These are phyloP conservation scores for Menidia beryllina DNA, from an alignment of 2,113 vertebrate species.

Conservation along the genomic window DNA sequence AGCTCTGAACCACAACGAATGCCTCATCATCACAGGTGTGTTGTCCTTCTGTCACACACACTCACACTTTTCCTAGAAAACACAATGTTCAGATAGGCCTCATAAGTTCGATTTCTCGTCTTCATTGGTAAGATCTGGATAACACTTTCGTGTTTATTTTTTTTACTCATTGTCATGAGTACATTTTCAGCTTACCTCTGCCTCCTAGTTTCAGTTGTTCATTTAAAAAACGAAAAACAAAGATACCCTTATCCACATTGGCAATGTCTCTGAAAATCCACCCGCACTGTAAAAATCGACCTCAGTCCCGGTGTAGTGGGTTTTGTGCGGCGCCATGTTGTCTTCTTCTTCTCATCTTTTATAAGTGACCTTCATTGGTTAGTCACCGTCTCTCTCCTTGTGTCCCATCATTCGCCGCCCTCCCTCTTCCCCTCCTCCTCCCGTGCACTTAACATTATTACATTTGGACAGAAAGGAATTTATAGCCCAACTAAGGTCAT, in stretches of 20 bases:
- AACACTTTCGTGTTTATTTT: too few species aligned
- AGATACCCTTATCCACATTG: background rate
- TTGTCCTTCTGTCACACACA: too few species aligned
- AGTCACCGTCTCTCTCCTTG: conserved; percentile 46
- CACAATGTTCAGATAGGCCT: too few species aligned
- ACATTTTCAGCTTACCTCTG: too few species aligned
- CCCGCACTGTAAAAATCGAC: conserved; percentile 3
- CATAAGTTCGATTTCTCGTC: too few species aligned
- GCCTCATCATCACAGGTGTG: conserved; percentile 96
- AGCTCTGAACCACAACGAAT: conserved; percentile 93
- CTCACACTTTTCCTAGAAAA: too few species aligned
- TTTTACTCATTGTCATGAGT: too few species aligned
- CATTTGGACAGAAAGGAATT: conserved; percentile 85
- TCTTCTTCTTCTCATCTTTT: conserved; percentile 56
- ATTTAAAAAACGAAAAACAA: background rate
- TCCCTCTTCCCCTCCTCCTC: conserved; percentile 56
- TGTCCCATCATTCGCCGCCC: conserved; percentile 47
- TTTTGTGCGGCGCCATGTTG: conserved; percentile 47
- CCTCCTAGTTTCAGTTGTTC: too few species aligned
- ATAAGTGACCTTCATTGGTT: conserved; percentile 77
- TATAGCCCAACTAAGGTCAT: conserved; percentile 84
- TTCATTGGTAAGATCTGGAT: too few species aligned
- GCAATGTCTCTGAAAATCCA: conserved; percentile 1
- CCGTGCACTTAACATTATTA: conserved; percentile 87
- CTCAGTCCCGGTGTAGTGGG: conserved; percentile 2